A percentile compares a stretch with the other conserved stretches of the same genome.
These are phyloP conservation scores for Laterallus jamaicensis DNA, from an alignment of 2,113 vertebrate genomes.

Conservation along the genomic window DNA sequence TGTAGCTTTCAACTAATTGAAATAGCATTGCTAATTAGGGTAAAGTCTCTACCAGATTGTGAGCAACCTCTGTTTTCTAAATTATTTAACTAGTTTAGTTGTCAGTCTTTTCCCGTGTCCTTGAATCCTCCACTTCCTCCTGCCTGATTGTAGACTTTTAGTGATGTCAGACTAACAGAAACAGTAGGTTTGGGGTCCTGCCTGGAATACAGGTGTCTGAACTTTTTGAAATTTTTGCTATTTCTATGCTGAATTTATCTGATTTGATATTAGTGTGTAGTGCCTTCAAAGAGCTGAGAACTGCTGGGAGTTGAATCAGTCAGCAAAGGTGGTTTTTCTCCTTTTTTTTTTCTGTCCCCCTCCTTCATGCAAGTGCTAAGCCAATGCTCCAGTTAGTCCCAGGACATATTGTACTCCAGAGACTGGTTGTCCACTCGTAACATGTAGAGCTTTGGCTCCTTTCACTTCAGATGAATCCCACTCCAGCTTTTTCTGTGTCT, in stretches of 20 bases:
- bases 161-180: not conserved
- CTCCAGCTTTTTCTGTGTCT: not conserved
- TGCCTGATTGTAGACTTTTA: not conserved
- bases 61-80: not conserved
- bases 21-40: not conserved
- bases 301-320: not conserved
- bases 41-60: not conserved
- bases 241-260: not conserved
- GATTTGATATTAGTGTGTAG: not conserved
- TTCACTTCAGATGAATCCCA: not conserved
- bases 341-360: not conserved
- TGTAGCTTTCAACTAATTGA: not conserved
- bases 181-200: not conserved
- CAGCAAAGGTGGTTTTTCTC: not conserved
- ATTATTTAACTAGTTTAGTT: not conserved
- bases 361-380: not conserved
- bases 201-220: not conserved
- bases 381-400: not conserved
- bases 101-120: not conserved
- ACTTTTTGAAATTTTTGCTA: not conserved
- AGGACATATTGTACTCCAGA: not conserved
- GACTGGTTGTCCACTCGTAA: not conserved
- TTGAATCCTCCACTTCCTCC: not conserved
- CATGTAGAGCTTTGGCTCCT: not conserved
- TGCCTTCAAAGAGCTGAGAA: not conserved